These are phyloP conservation scores for Hyalella azteca DNA, from an alignment of 2,888 invertebrate genomes.

Conservation along the genomic window DNA sequence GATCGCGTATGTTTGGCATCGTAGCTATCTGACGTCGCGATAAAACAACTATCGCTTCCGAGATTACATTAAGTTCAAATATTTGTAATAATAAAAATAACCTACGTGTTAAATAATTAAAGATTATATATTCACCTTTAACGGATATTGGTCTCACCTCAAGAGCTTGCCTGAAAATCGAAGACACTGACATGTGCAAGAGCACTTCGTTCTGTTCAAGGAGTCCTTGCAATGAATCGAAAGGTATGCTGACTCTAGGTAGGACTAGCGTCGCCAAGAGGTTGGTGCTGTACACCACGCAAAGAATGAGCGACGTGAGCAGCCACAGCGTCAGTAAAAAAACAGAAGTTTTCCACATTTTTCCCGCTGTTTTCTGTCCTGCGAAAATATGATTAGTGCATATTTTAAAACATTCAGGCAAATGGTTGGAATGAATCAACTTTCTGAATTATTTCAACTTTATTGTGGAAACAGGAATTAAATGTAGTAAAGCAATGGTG, in stretches of 20 bases:
- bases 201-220: not conserved
- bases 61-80: not conserved
- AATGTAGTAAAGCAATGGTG: too few relatives aligned
- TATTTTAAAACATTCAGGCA: too few relatives aligned
- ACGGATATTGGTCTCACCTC: not conserved
- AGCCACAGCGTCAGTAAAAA: not conserved
- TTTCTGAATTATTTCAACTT: too few relatives aligned
- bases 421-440: too few relatives aligned
- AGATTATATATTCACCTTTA: not conserved
- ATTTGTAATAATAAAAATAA: not conserved
- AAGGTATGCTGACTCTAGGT: not conserved
- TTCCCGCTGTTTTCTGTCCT: too few relatives aligned
- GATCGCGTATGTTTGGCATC: not conserved
- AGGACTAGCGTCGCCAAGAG: not conserved
- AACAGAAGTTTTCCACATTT: too few relatives aligned
- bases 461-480: too few relatives aligned
- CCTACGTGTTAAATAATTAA: not conserved
- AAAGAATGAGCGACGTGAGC: not conserved
- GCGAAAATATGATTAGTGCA: too few relatives aligned
- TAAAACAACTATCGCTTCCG: not conserved
- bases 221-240: not conserved
- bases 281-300: not conserved
- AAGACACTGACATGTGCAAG: not conserved
- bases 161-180: not conserved
- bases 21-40: not conserved